Conservation (phyloP, 2,797 vertebrate genomes). For the Crocodylus rhombifer region DNA sequence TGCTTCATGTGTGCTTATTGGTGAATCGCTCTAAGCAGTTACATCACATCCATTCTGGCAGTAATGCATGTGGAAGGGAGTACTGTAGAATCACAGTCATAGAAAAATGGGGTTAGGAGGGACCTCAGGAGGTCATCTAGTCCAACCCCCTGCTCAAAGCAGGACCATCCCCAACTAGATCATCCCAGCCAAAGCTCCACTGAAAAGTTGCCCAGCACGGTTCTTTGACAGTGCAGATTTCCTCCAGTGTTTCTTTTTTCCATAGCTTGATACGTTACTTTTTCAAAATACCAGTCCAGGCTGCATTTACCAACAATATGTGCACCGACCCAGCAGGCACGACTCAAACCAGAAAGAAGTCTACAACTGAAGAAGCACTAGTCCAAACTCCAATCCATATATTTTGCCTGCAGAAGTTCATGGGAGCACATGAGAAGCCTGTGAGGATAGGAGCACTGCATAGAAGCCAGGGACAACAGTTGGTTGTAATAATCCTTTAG, state of each 20-base stretch:
- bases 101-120: too few species aligned
- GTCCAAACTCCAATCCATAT: not conserved
- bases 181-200: not conserved
- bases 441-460: not conserved
- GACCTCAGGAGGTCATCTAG: too few species aligned
- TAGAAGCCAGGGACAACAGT: not conserved
- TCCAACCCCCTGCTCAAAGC: too few species aligned
- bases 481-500: not conserved
- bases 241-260: fast-evolving
- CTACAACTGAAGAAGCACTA: not conserved
- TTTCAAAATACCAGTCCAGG: not conserved
- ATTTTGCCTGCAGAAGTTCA: not conserved
- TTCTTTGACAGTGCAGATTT: not conserved
- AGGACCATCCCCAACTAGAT: too few species aligned
- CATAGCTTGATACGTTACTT: not conserved
- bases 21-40: too few species aligned
- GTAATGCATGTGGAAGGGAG: too few species aligned
- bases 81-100: too few species aligned
- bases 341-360: not conserved
- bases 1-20: too few species aligned
- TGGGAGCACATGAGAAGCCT: fast-evolving
- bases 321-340: not conserved
- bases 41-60: too few species aligned
- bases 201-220: not conserved
- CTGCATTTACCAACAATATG: not conserved